Conservation (phyloP, 2,888 invertebrate species). For the Erebia aethiops region DNA sequence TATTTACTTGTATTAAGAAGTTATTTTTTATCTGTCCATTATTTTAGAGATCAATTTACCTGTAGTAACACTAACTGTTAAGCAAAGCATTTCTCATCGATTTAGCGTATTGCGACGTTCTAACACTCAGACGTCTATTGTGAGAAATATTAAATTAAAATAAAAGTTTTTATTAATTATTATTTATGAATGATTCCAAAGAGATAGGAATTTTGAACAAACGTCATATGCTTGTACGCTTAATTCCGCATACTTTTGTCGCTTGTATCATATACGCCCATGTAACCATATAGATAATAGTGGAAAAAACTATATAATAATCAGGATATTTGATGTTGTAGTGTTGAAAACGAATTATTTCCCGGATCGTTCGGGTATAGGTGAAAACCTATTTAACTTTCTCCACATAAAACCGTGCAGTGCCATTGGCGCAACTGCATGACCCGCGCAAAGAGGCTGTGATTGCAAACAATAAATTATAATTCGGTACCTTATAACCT, state of each 20-base stretch:
- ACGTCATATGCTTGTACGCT: slow-evolving; percentile 54
- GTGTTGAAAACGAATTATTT: slow-evolving; percentile 50
- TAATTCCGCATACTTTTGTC: slow-evolving; percentile 28
- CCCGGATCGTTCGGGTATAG: slow-evolving; percentile 64
- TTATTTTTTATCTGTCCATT: too few relatives aligned
- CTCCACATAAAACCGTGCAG: not conserved
- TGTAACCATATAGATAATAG: slow-evolving; percentile 66
- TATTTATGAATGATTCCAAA: slow-evolving; percentile 55
- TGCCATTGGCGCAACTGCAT: too few relatives aligned
- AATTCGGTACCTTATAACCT: too few relatives aligned
- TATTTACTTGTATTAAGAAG: too few relatives aligned
- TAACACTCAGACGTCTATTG: not conserved
- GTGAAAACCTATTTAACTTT: slow-evolving; percentile 32
- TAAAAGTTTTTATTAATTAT: slow-evolving; percentile 7
- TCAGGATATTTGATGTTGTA: slow-evolving; percentile 59
- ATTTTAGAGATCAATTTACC: too few relatives aligned
- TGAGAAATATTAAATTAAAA: not conserved
- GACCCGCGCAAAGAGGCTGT: not conserved
- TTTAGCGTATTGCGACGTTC: not conserved
- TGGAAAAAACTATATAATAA: slow-evolving; percentile 53
- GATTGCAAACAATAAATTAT: too few relatives aligned
- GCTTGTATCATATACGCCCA: slow-evolving; percentile 51
- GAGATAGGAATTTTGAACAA: slow-evolving; percentile 77
- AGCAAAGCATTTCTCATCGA: not conserved
- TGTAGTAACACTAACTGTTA: too few relatives aligned